Conservation (phyloP, 2,888 invertebrate genomes). For the Ochropleura plecta region DNA sequence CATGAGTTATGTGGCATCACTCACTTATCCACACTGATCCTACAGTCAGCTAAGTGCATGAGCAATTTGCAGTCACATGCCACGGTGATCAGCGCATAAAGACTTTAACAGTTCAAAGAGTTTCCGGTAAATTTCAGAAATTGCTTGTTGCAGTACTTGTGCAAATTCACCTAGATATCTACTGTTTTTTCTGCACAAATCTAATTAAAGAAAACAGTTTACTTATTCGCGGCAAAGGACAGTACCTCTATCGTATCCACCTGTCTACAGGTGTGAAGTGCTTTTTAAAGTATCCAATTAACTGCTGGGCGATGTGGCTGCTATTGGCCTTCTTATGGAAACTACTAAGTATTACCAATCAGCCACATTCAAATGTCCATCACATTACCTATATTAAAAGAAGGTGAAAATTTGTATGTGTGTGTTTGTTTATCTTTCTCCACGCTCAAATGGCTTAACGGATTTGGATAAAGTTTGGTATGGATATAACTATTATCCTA, state of each 20-base stretch:
- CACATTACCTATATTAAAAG: too few relatives aligned
- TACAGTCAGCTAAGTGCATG: constrained; percentile 56
- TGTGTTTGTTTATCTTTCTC: too few relatives aligned
- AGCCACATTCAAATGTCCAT: neutral
- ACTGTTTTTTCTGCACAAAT: constrained; percentile 2
- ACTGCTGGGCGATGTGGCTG: neutral
- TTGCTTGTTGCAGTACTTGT: constrained; percentile 28
- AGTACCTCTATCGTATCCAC: neutral
- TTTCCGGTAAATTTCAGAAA: constrained; percentile 57
- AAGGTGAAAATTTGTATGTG: too few relatives aligned
- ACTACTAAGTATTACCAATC: neutral
- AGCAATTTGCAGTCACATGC: constrained; percentile 59
- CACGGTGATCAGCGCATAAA: constrained; percentile 48
- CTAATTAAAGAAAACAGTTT: neutral
- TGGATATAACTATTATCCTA: too few relatives aligned
- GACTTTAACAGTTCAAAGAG: constrained; percentile 25
- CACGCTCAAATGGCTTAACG: too few relatives aligned
- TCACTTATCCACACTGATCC: constrained; percentile 51
- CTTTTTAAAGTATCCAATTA: neutral
- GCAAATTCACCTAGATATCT: constrained; percentile 19
- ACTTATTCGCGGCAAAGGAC: neutral
- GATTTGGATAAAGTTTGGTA: too few relatives aligned
- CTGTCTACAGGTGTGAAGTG: neutral
- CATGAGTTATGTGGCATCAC: constrained; percentile 46
- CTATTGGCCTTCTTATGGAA: neutral